These are phyloP conservation scores for Belgica antarctica DNA, from an alignment of 2,888 invertebrate genomes.

Conservation along the genomic window DNA sequence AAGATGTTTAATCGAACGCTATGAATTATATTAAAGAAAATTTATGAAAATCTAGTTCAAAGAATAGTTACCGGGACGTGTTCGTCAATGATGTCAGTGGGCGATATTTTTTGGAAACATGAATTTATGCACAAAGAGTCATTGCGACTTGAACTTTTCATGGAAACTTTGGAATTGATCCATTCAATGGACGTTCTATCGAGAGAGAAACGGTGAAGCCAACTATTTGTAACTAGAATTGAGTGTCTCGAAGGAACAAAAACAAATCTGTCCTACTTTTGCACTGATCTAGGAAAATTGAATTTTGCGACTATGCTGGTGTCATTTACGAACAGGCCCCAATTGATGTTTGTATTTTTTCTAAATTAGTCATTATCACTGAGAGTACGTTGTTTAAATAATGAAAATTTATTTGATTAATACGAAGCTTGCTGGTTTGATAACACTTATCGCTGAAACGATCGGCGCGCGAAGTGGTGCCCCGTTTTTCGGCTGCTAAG, in stretches of 20 bases:
- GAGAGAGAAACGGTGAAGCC: too few species aligned
- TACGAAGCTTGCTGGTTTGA: background rate
- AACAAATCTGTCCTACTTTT: too few species aligned
- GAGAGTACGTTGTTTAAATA: slow-evolving; percentile 5
- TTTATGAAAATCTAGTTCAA: slow-evolving; percentile 23
- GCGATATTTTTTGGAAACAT: too few species aligned
- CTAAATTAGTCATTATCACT: slow-evolving; percentile 23
- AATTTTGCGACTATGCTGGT: too few species aligned
- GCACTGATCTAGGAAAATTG: too few species aligned
- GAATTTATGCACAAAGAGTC: too few species aligned
- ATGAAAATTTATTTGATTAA: slow-evolving; percentile 23
- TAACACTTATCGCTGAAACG: background rate
- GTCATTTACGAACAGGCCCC: too few species aligned
- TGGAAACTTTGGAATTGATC: too few species aligned
- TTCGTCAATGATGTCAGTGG: too few species aligned
- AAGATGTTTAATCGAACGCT: slow-evolving; percentile 20
- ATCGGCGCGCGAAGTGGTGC: background rate
- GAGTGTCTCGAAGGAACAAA: background rate
- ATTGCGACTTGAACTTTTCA: too few species aligned
- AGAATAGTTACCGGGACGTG: too few species aligned
- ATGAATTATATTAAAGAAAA: slow-evolving; percentile 13
- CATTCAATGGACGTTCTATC: too few species aligned
- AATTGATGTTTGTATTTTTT: slow-evolving; percentile 20
- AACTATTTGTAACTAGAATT: background rate
- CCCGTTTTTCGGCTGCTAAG: slow-evolving; percentile 1